Percentiles rank a stretch among this genome's conserved stretches.
Conservation (phyloP, 2,797 vertebrate genomes). For the Thamnophis elegans region DNA sequence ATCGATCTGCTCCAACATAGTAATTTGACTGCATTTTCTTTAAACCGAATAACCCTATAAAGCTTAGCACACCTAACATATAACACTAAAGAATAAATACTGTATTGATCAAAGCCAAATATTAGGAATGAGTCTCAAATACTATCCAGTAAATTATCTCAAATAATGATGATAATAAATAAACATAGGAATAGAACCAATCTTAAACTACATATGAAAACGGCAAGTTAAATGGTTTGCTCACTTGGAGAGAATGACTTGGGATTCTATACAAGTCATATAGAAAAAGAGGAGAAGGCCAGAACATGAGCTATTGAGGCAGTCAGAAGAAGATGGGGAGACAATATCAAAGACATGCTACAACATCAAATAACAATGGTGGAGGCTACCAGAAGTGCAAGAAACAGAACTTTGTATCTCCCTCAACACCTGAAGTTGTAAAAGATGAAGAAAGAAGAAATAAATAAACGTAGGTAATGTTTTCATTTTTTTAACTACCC, state of each 20-base stretch:
- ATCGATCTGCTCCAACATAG: not conserved
- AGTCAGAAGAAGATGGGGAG: not conserved
- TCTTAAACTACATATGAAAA: not conserved
- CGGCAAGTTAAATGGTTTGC: not conserved
- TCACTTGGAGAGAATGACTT: not conserved
- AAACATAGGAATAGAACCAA: not conserved
- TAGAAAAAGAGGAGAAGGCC: not conserved
- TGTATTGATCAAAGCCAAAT: not conserved
- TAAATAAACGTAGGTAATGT: not conserved
- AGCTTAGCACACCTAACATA: not conserved
- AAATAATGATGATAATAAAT: not conserved
- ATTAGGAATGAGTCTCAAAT: not conserved
- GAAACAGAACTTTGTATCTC: not conserved
- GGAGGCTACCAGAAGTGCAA: not conserved
- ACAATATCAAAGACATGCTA: not conserved
- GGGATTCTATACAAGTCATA: not conserved
- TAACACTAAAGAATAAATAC: not conserved
- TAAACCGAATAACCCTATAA: not conserved
- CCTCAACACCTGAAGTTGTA: not conserved
- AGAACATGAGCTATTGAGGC: not conserved
- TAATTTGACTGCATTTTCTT: not conserved
- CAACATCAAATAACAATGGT: not conserved
- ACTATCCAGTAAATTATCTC: not conserved
- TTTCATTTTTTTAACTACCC: not conserved
- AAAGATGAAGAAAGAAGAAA: not conserved